A percentile compares a stretch with the other conserved stretches of the same genome.
These are phyloP conservation scores for Halcyon leucocephala DNA, from an alignment of 2,797 vertebrate species.

Conservation along the genomic window DNA sequence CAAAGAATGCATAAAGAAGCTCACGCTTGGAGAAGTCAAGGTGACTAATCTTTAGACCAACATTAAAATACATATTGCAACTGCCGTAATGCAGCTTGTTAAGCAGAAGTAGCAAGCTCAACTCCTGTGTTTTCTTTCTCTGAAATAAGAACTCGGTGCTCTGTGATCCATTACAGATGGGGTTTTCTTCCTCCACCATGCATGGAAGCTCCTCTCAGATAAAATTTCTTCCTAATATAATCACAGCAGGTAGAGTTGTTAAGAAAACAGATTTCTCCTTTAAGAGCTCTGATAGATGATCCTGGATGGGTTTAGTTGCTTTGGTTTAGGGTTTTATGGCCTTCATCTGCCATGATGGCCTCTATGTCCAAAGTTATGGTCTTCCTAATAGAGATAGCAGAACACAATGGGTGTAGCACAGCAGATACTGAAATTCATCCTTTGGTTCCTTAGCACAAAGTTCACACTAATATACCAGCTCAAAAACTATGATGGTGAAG, in stretches of 20 bases:
- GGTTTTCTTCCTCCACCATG: not conserved
- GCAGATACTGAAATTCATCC: not conserved
- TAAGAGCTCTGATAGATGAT: not conserved
- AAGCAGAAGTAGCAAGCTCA: not conserved
- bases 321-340: not conserved
- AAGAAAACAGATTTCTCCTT: conserved; percentile 15
- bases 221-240: not conserved
- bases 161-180: not conserved
- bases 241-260: not conserved
- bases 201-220: not conserved
- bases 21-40: not conserved
- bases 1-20: not conserved
- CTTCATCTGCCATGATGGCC: not conserved
- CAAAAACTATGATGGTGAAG: not conserved
- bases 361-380: not conserved
- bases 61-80: not conserved
- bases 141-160: not conserved
- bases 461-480: not conserved
- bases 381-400: not conserved
- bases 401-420: not conserved
- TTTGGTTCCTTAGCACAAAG: not conserved
- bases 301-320: not conserved
- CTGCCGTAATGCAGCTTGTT: not conserved
- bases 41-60: not conserved
- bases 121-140: not conserved